phyloP scores from a whole-genome alignment of 2,113 vertebrate species.

The Helogale parvula region DNA sequence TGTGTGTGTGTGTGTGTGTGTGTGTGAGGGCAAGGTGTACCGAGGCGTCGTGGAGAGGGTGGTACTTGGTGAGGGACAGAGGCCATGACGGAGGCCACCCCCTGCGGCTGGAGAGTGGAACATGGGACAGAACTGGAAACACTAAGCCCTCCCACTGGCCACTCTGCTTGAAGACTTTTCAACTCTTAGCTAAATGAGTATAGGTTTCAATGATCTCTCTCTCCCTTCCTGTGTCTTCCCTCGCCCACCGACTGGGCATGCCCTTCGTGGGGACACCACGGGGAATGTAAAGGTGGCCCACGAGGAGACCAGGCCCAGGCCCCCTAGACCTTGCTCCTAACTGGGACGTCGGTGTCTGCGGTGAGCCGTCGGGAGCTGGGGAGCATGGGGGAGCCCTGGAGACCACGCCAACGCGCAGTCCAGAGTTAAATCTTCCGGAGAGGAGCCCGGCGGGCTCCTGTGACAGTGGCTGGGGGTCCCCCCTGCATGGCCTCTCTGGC shows the following conservation, averaged over 20 bases:
- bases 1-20: too few relatives aligned
- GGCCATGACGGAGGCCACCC: accelerated
- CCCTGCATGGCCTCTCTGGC: background rate
- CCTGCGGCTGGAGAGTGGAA: background rate
- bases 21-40: background rate
- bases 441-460: too few relatives aligned
- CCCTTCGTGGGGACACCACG: accelerated
- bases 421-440: too few relatives aligned
- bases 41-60: accelerated
- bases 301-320: accelerated
- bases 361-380: background rate
- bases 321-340: too few relatives aligned
- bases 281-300: background rate
- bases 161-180: background rate
- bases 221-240: background rate
- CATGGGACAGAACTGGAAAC: accelerated
- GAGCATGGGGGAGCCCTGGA: background rate
- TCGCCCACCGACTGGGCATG: accelerated
- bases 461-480: background rate
- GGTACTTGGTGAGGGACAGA: accelerated
- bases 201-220: too few relatives aligned
- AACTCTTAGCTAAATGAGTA: background rate
- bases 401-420: background rate
- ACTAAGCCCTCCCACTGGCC: background rate
- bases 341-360: background rate